Percentiles rank a stretch among this genome's conserved stretches.
phyloP scores from a whole-genome alignment of 2,888 invertebrate genomes.

The Neoscelio sp. region DNA sequence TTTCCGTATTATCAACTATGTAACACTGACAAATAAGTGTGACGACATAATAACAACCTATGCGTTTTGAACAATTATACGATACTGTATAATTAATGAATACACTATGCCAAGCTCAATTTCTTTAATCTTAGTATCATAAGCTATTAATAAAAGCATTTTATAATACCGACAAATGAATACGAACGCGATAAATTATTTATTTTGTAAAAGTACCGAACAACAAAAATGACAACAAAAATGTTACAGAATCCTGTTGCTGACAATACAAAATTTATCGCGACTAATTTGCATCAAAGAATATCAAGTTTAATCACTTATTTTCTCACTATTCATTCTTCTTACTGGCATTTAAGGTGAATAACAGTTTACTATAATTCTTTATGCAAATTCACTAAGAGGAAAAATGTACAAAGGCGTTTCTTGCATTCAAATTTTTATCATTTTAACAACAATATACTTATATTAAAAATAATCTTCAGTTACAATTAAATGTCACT shows the following conservation, averaged over 20 bases:
- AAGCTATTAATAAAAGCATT: conserved; percentile 25
- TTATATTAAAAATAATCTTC: too few relatives aligned
- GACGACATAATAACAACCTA: conserved; percentile 6
- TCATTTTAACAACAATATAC: not conserved
- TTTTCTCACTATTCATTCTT: conserved; percentile 44
- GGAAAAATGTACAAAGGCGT: conserved; percentile 9
- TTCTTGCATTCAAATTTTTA: conserved; percentile 29
- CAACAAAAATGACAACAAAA: conserved; percentile 26
- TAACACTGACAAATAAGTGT: too few relatives aligned
- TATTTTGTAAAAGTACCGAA: not conserved
- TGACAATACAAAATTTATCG: conserved; percentile 21
- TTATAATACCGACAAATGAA: too few relatives aligned
- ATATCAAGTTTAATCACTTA: conserved; percentile 56
- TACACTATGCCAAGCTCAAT: too few relatives aligned
- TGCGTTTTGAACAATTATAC: too few relatives aligned
- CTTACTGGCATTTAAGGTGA: conserved; percentile 45
- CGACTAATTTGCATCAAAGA: conserved; percentile 52
- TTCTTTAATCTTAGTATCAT: too few relatives aligned
- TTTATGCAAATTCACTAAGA: conserved; percentile 35
- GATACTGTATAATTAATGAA: too few relatives aligned
- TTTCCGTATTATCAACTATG: conserved; percentile 12
- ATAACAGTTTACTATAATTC: conserved; percentile 7
- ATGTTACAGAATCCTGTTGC: too few relatives aligned
- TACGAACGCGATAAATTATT: not conserved
- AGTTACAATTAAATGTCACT: too few relatives aligned